Evolutionary conservation across 2,113 vertebrate species (phyloP), one percentile per base, ranked within the genome.

Genomic region (Osmerus mordax): DNA sequence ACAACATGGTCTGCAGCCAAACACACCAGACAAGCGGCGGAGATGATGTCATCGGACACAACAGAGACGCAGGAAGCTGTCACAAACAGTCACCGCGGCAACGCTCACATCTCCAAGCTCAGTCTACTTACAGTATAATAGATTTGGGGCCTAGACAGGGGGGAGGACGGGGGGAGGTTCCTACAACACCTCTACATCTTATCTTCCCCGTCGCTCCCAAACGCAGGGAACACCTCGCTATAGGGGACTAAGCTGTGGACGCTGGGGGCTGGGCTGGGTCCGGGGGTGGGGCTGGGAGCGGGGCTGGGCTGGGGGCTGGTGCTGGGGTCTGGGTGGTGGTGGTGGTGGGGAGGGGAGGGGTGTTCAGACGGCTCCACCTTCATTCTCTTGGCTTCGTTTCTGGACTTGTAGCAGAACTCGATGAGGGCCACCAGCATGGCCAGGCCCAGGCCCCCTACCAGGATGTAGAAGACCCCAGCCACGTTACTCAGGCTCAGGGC

Each of bases 371-470:
- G 92, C 93, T 96, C 95, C 96, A 99, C 97, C 97, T 99, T 99
- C 97, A 99, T 99, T 97, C 96, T 94, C 93, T 98, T 99, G 92
- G 97, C 97, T 91, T 99, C 97, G 92, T 98, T 97, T 93, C 96
- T 96, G 83, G 97, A 99, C 95, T 99, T 99, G 97, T 99, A 99
- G 97, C 97, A 99, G 97, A 99, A 99, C 76, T 99, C 97, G 91
- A 99, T 97, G 94, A 99, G 94, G 89, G 97, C 97, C 94, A 99
- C 97, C 93, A 99, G 96, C 97, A 99, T 99, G 86, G 97, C 97
- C 91, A 99, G 94, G 87, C 97, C 97, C 92, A 99, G 91, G 91
- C 97, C 97, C 89, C 97, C 97, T 83, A 99, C 97, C 87, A 99
- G 96, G 94, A 99, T 99, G 94, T 99, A 99, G 96, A 99, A 99